phyloP scores from a whole-genome alignment of 2,113 vertebrate species.

The Percina caprodes region DNA sequence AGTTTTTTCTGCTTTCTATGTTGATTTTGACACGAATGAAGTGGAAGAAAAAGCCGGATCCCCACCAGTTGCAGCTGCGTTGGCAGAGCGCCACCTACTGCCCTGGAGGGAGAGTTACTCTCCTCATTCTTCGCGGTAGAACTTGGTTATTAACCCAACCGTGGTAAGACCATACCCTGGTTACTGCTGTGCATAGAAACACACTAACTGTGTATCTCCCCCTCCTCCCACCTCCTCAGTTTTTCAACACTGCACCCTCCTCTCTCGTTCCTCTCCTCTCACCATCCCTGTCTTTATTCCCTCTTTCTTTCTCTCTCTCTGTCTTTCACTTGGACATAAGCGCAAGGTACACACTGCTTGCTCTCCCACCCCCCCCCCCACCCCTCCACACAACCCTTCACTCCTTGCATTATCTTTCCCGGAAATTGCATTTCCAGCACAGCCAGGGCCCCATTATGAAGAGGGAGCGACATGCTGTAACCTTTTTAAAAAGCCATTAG shows the following conservation, averaged over 20 bases:
- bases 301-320: slow-evolving; percentile 16
- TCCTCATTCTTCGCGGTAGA: too few species aligned
- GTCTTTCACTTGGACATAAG: slow-evolving; percentile 66
- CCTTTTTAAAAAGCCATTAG: slow-evolving; percentile 89
- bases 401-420: slow-evolving; percentile 85
- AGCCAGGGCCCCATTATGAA: slow-evolving; percentile 87
- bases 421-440: slow-evolving; percentile 88
- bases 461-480: slow-evolving; percentile 86
- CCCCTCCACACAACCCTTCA: slow-evolving; percentile 63
- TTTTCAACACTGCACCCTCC: slow-evolving; percentile 47
- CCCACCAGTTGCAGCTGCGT: too few species aligned
- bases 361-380: slow-evolving; percentile 5
- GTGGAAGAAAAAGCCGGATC: too few species aligned
- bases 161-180: too few species aligned
- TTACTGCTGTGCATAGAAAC: too few species aligned
- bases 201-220: too few species aligned
- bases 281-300: slow-evolving; percentile 22
- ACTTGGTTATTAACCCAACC: too few species aligned
- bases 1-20: too few species aligned
- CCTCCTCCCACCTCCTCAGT: background rate
- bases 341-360: slow-evolving; percentile 51
- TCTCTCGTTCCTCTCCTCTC: slow-evolving; percentile 1
- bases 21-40: too few species aligned
- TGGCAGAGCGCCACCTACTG: too few species aligned
- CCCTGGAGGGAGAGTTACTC: too few species aligned